Conservation (phyloP, 1,140 invertebrate genomes). For the Leptoteleia sp. region DNA sequence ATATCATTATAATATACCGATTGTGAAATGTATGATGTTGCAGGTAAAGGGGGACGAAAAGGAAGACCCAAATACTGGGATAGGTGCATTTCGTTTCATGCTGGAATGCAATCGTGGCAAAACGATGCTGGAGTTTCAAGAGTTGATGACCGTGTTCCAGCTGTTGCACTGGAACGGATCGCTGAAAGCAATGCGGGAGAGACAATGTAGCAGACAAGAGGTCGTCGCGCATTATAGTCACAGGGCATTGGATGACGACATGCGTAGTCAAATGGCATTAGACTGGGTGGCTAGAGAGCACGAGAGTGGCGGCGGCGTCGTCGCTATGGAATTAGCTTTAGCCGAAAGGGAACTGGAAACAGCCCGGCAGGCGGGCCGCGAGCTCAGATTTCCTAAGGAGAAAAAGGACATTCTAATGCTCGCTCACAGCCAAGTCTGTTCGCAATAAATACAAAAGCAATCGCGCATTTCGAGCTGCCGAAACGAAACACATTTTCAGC, state of each 20-base stretch:
- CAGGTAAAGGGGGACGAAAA: conserved; percentile 83
- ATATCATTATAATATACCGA: too few species aligned
- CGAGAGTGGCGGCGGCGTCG: conserved; percentile 88
- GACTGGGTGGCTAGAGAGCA: conserved; percentile 96
- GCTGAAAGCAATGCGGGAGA: conserved; percentile 93
- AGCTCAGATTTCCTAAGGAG: conserved; percentile 96
- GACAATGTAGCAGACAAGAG: conserved; percentile 96
- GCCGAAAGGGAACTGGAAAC: conserved; percentile 94
- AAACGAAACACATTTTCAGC: conserved; percentile 1
- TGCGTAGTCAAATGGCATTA: conserved; percentile 97
- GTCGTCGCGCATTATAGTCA: conserved; percentile 97
- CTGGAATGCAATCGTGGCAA: conserved; percentile 94
- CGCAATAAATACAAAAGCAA: conserved; percentile 70
- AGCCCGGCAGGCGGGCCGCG: conserved; percentile 93
- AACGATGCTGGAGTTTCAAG: conserved; percentile 98
- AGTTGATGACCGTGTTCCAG: conserved; percentile 98
- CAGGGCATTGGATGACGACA: conserved; percentile 94
- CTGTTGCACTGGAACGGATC: conserved; percentile 98
- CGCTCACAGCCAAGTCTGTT: conserved; percentile 88
- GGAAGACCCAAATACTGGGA: conserved; percentile 91
- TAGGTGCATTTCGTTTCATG: conserved; percentile 97
- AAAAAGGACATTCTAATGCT: conserved; percentile 96
- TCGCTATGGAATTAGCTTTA: conserved; percentile 89
- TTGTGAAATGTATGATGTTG: conserved; percentile 31
- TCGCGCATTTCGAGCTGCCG: neutral